phyloP scores from a whole-genome alignment of 2,888 invertebrate species.

The Timema podura region DNA sequence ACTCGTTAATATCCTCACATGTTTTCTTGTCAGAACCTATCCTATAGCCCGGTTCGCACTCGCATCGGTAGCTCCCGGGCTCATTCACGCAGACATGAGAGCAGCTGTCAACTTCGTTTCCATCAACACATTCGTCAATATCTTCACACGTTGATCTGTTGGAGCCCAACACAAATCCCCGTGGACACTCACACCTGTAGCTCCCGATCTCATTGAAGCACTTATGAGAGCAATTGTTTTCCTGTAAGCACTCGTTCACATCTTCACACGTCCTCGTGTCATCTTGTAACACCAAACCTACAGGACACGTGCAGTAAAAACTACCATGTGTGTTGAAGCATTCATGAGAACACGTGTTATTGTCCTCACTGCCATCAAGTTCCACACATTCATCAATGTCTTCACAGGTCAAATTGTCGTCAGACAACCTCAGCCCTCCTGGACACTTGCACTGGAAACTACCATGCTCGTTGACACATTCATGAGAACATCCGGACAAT shows the following conservation, averaged over 20 bases:
- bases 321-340: constrained; percentile 52
- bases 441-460: constrained; percentile 29
- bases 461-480: constrained; percentile 28
- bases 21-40: constrained; percentile 24
- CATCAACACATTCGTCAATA: constrained; percentile 43
- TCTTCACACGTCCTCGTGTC: constrained; percentile 43
- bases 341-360: constrained; percentile 41
- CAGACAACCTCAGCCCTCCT: constrained; percentile 20
- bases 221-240: constrained; percentile 40
- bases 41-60: constrained; percentile 38
- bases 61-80: constrained; percentile 39
- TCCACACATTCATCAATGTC: constrained; percentile 45
- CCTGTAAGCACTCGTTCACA: constrained; percentile 50
- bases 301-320: constrained; percentile 49
- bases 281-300: constrained; percentile 44
- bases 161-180: constrained; percentile 41
- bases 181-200: constrained; percentile 52
- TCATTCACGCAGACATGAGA: constrained; percentile 39
- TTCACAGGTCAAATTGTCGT: constrained; percentile 28
- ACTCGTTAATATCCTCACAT: constrained; percentile 42
- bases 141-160: constrained; percentile 42
- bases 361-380: constrained; percentile 33
- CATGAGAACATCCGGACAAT: constrained; percentile 33
- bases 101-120: constrained; percentile 37
- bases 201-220: constrained; percentile 39